These are phyloP conservation scores for Seriola aureovittata DNA, from an alignment of 2,113 vertebrate species.

Conservation along the genomic window DNA sequence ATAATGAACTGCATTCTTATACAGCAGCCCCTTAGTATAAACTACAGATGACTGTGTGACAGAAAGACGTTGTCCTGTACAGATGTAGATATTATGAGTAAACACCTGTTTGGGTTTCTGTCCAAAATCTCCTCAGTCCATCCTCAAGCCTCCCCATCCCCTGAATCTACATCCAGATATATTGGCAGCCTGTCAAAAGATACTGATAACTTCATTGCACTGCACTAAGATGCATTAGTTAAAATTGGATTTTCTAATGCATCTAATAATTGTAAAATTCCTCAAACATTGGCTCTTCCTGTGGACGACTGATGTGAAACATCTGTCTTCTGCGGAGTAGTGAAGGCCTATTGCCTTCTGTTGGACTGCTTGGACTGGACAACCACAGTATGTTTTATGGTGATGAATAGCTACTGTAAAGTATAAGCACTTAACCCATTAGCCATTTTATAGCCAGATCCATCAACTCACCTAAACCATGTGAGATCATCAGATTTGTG, in stretches of 20 bases:
- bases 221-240: conserved; percentile 33
- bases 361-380: conserved; percentile 61
- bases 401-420: conserved; percentile 73
- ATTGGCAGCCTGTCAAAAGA: conserved; percentile 32
- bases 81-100: conserved; percentile 60
- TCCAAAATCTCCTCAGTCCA: conserved; percentile 34
- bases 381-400: conserved; percentile 57
- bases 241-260: conserved; percentile 58
- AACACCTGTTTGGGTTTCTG: conserved; percentile 43
- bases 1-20: conserved; percentile 33
- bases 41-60: conserved; percentile 49
- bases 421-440: conserved; percentile 77
- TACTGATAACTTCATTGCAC: conserved; percentile 44
- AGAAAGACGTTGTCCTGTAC: conserved; percentile 52
- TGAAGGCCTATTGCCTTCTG: conserved; percentile 40
- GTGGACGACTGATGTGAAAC: conserved; percentile 70
- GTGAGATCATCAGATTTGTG: conserved; percentile 82
- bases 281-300: conserved; percentile 49
- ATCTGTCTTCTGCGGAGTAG: conserved; percentile 53
- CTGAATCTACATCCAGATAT: conserved; percentile 28
- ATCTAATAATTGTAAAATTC: conserved; percentile 42
- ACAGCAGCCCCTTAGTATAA: conserved; percentile 47
- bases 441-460: conserved; percentile 58
- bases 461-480: conserved; percentile 64
- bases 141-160: conserved; percentile 17